phyloP scores from a whole-genome alignment of 2,888 invertebrate species.

The Liodrosophila aerea region DNA sequence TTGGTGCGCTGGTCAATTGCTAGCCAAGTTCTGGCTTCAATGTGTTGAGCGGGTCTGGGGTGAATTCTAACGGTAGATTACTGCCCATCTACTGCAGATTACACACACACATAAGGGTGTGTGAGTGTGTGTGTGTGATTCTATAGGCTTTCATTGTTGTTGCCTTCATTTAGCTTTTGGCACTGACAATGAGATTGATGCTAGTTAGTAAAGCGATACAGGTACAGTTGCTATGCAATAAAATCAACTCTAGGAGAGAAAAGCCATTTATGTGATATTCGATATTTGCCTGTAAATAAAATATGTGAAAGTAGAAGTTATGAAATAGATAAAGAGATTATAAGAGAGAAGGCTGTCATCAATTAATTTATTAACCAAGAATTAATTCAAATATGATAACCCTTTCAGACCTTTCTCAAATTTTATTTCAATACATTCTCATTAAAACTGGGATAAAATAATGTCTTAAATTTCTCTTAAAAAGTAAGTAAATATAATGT shows the following conservation, averaged over 20 bases:
- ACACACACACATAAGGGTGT: neutral
- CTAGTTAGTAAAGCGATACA: conserved; percentile 34
- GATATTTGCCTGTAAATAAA: neutral
- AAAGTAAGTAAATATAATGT: too few species aligned
- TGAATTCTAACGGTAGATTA: conserved; percentile 38
- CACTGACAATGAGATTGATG: conserved; percentile 46
- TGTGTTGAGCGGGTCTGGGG: conserved; percentile 14
- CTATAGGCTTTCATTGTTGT: conserved; percentile 36
- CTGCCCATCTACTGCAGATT: conserved; percentile 5
- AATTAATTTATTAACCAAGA: too few species aligned
- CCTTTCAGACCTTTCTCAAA: too few species aligned
- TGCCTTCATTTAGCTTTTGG: conserved; percentile 26
- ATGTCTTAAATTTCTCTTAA: too few species aligned
- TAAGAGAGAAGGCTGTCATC: too few species aligned
- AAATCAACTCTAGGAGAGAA: neutral
- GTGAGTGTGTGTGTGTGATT: conserved; percentile 13
- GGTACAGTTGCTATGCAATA: conserved; percentile 35
- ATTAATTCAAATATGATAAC: too few species aligned
- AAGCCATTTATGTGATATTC: neutral
- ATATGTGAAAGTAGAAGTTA: too few species aligned
- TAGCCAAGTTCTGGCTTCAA: conserved; percentile 66
- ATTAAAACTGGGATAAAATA: too few species aligned
- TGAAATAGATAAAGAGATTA: too few species aligned
- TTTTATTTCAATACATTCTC: too few species aligned
- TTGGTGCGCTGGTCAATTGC: conserved; percentile 72